Base-by-base conservation (phyloP, 2,797 vertebrate genomes). In the Hapalemur alaotrensis region DNA sequence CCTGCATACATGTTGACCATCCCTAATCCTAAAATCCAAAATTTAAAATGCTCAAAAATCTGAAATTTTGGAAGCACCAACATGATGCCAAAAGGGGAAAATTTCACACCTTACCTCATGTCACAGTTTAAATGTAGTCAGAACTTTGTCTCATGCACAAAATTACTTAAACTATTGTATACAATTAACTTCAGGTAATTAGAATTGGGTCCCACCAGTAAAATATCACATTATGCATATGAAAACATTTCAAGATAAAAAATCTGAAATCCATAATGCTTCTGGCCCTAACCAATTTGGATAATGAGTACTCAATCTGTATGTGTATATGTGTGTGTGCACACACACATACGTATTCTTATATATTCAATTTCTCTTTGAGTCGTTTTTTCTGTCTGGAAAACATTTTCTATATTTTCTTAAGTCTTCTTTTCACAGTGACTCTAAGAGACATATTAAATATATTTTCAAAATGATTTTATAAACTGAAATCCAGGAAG, bases 381-480 rank as follows among this genome's bases (percentile, higher is more conserved):
- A 78, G 23, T 9, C 79, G 1, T 1, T 65, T 75, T 88, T 4
- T 38, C n/a, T 65, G 25, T 38, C 35, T 84, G 14, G 35, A 78
- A 95, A 92, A 93, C 9, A 28, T 89, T 96, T 82, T 35, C 32
- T 11, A 67, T 96, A 61, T 78, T 61, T 86, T 89, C 41, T 23
- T 61, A 63, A 91, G 18, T 41, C 25, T 73, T 80, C n/a, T 89
- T 94, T 76, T 73, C 75, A 86, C 14, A 63, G 17, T 5, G 5
- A 76, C 52, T 69, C 7, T 63, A 48, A 86, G 35, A 28, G 46
- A 72, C 48, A 38, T 25, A 70, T 72, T 67, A 78, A 35, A 46
- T 11, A 50, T 69, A 7, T 69, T 86, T 89, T 63, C 32, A 72
- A 82, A 76, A 50, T 22, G 2, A 82, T 25, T 94, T 93, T 76